Conservation (phyloP, 2,888 invertebrate species). For the Monochamus alternatus region DNA sequence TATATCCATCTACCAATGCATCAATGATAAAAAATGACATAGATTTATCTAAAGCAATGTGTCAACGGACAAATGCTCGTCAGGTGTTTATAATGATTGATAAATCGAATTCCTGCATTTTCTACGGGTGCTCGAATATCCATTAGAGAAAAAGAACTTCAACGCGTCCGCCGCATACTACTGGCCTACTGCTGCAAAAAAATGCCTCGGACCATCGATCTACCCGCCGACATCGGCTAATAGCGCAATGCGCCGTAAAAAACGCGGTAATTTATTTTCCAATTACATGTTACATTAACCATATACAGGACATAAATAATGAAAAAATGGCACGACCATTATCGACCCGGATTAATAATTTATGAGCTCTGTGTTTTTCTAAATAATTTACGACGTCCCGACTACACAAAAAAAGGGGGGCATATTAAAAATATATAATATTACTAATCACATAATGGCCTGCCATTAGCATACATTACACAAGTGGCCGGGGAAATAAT, state of each 20-base stretch:
- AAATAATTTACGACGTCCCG: constrained; percentile 34
- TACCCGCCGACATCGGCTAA: constrained; percentile 26
- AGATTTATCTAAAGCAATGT: too few relatives aligned
- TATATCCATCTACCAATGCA: too few relatives aligned
- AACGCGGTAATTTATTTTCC: constrained; percentile 45
- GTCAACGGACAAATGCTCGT: too few relatives aligned
- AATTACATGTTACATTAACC: constrained; percentile 42
- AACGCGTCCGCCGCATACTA: not conserved
- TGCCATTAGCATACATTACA: constrained; percentile 49
- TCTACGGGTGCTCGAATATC: too few relatives aligned
- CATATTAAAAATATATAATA: constrained; percentile 43
- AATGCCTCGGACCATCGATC: constrained; percentile 17
- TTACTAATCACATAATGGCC: constrained; percentile 45
- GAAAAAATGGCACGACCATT: constrained; percentile 38
- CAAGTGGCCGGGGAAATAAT: constrained; percentile 45
- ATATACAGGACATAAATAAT: constrained; percentile 38
- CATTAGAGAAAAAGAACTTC: too few relatives aligned
- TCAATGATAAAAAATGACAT: too few relatives aligned
- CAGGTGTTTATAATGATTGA: too few relatives aligned
- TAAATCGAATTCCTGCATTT: too few relatives aligned
- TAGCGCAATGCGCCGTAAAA: constrained; percentile 39
- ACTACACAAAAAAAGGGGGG: constrained; percentile 27
- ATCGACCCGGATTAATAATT: constrained; percentile 38
- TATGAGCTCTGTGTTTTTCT: constrained; percentile 34
- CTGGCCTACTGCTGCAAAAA: not conserved